A percentile compares a stretch with the other conserved stretches of the same genome.
Evolutionary conservation across 2,888 invertebrate species (phyloP).

Genomic region (Pyrocoelia pectoralis): DNA sequence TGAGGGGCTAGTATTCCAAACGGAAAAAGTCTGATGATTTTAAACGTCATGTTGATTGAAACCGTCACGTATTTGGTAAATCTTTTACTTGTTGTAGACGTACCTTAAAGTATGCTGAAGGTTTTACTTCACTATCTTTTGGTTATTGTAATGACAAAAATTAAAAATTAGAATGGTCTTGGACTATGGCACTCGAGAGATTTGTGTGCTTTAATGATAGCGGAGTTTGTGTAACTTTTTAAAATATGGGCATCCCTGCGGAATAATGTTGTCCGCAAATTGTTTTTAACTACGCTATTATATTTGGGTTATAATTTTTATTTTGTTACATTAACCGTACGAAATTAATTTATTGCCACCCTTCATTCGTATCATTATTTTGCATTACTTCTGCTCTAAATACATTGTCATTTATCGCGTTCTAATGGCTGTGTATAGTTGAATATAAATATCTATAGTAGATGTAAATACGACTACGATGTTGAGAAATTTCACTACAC

Average conservation of each 20-base stretch:
- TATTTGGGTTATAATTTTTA: background rate
- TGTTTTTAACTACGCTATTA: background rate
- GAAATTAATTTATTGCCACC: background rate
- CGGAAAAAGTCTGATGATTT: too few species aligned
- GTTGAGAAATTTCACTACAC: too few species aligned
- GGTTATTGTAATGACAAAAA: too few species aligned
- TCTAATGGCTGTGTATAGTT: too few species aligned
- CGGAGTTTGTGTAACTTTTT: background rate
- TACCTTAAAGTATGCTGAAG: too few species aligned
- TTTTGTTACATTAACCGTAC: background rate
- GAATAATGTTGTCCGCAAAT: background rate
- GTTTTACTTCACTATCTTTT: too few species aligned
- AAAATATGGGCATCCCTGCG: background rate
- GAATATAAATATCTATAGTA: too few species aligned
- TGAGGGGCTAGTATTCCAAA: background rate
- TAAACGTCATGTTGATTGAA: too few species aligned
- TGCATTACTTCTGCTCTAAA: background rate
- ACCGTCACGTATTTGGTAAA: too few species aligned
- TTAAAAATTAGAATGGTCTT: background rate
- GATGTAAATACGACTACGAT: too few species aligned
- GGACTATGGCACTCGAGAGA: background rate
- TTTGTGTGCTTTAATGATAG: background rate
- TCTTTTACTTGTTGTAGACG: too few species aligned
- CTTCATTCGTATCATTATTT: background rate
- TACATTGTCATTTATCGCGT: background rate